These are phyloP conservation scores for Atethmia centrago DNA, from an alignment of 2,888 invertebrate genomes.

Conservation along the genomic window DNA sequence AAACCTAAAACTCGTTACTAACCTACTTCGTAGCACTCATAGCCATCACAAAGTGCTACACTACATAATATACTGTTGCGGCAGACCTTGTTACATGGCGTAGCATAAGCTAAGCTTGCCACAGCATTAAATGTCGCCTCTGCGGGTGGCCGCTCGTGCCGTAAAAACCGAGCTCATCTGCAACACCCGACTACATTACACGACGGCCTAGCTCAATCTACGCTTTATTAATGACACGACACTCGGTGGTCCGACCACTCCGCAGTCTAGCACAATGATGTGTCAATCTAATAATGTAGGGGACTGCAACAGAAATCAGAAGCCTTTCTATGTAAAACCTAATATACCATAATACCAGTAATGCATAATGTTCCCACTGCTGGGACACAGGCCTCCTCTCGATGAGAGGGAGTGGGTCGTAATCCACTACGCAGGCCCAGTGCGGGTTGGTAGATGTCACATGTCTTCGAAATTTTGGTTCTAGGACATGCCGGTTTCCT, in stretches of 20 bases:
- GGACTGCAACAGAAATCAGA: slow-evolving; percentile 1
- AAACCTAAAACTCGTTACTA: no score
- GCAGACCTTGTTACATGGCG: slow-evolving; percentile 22
- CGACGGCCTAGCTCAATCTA: slow-evolving; percentile 85
- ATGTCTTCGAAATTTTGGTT: no score
- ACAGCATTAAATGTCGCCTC: slow-evolving; percentile 79
- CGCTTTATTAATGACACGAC: slow-evolving; percentile 84
- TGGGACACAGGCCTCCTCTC: no score
- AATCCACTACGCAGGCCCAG: no score
- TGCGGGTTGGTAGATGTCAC: no score
- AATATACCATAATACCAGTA: background rate
- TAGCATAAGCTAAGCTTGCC: slow-evolving; percentile 62
- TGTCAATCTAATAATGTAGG: slow-evolving; percentile 52
- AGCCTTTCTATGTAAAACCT: background rate
- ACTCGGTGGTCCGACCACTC: slow-evolving; percentile 77
- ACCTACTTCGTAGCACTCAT: background rate
- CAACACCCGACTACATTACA: slow-evolving; percentile 83
- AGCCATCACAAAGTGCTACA: slow-evolving; percentile 3
- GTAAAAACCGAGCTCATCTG: slow-evolving; percentile 89
- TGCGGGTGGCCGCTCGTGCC: slow-evolving; percentile 90
- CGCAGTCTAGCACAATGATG: slow-evolving; percentile 71
- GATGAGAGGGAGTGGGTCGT: no score
- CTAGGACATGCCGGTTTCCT: no score
- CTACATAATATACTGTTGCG: slow-evolving; percentile 33
- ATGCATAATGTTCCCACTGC: no score